phyloP scores from a whole-genome alignment of 2,113 vertebrate genomes.

The Eretmochelys imbricata region DNA sequence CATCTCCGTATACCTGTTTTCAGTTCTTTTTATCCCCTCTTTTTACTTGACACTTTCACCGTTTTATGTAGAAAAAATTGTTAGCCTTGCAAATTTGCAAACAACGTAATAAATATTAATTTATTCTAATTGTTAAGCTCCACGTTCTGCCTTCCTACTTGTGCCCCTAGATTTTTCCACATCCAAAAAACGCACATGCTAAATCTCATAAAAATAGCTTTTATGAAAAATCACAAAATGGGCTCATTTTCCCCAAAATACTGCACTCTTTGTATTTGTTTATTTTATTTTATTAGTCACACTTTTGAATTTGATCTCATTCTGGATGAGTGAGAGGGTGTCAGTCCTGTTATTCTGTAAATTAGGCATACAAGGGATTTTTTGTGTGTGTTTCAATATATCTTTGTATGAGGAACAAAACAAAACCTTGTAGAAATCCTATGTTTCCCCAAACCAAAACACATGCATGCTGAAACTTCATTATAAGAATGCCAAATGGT shows the following conservation, averaged over 20 bases:
- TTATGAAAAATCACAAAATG: neutral
- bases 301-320: neutral
- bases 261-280: neutral
- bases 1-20: neutral
- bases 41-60: neutral
- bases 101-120: neutral
- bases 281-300: neutral
- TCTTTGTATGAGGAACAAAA: neutral
- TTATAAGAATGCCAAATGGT: constrained; percentile 50
- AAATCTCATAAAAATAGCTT: neutral
- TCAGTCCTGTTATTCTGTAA: neutral
- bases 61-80: accelerated
- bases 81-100: neutral
- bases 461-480: constrained; percentile 40
- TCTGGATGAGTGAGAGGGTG: neutral
- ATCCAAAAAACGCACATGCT: neutral
- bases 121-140: constrained; percentile 3
- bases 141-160: neutral
- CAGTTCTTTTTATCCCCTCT: neutral
- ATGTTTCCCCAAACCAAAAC: constrained; percentile 42
- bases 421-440: neutral
- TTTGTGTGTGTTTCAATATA: neutral
- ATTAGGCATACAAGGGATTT: neutral
- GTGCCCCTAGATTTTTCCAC: neutral
- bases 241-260: neutral